Evolutionary conservation across 1,140 invertebrate genomes (phyloP).

Genomic region (Paralvinella palmiformis): DNA sequence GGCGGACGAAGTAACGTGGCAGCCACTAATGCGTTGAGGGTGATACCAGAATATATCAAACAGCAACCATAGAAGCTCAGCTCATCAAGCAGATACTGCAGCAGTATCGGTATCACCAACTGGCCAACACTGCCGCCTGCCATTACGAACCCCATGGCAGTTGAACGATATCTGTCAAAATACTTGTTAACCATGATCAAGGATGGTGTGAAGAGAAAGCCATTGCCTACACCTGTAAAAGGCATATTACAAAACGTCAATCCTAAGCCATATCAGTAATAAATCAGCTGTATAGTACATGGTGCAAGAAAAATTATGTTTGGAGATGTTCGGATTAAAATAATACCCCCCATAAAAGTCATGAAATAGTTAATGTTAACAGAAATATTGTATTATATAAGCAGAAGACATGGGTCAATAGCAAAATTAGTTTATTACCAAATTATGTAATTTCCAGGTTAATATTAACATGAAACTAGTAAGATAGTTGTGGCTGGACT

Average conservation of each 20-base stretch:
- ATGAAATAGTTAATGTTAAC: not conserved
- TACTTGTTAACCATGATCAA: constrained; percentile 87
- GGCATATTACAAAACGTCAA: not conserved
- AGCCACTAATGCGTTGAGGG: not conserved
- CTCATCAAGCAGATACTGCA: constrained; percentile 56
- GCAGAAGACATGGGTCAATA: constrained; percentile 2
- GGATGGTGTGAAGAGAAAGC: constrained; percentile 72
- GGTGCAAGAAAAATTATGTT: not conserved
- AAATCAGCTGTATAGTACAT: not conserved
- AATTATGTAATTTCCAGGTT: too few relatives aligned
- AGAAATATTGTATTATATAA: not conserved
- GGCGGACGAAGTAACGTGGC: constrained; percentile 6
- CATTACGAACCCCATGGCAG: constrained; percentile 85
- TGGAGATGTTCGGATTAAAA: not conserved
- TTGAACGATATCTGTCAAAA: constrained; percentile 70
- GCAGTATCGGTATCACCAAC: constrained; percentile 62
- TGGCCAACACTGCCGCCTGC: constrained; percentile 80
- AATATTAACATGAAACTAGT: too few relatives aligned
- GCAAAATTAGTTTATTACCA: too few relatives aligned
- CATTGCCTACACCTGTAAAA: constrained; percentile 64
- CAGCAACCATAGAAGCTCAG: constrained; percentile 23
- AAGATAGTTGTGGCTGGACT: too few relatives aligned
- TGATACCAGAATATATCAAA: constrained; percentile 6
- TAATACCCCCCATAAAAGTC: not conserved
- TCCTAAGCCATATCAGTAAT: not conserved